Evolutionary conservation across 2,888 invertebrate species (phyloP), one percentile per base, ranked within the genome.

Genomic region (Eupithecia insigniata): DNA sequence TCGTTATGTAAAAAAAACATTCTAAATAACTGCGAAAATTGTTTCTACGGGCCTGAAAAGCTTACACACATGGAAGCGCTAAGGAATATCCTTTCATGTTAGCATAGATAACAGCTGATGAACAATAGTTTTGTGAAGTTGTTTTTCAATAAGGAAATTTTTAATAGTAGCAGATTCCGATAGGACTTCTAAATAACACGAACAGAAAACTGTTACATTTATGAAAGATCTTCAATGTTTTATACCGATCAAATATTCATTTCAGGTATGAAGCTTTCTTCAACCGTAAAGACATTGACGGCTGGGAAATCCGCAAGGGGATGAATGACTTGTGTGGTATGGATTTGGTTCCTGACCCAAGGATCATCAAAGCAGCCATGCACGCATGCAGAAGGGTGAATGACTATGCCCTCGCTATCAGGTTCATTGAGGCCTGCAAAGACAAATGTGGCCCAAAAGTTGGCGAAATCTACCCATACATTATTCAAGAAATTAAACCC

Each of bases 321-420:
- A 97, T 98, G 96, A 98, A 97, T 84, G 98, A 98, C 87, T 92
- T 98, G 79, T 96, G 96, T 83, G 98, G 97, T 80, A 97, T 97
- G 96, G 99, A 99, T 95, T 93, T 98, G 85, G 96, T 99, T 12
- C 99, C 99, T 0, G 99, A 99, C 88, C 99, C 99, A 76, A 96
- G 95, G 89, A 97, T 99, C 81, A 96, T 99, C 80, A 95, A 95
- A 81, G 97, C 99, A 67, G 98, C 97, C 1, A 91, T 99, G 80
- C 96, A 96, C 77, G 99, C 99, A 0, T 99, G 99, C 92, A 96
- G 99, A 81, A 95, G 98, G 82, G 95, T 99, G 5, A 99, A 99
- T 87, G 99, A 99, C 90, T 98, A 96, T 87, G 97, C 99, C 0
- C 95, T 99, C 32, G 97, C 99, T 32, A 96, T 98, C 32, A 96